These are phyloP conservation scores for Mus pahari DNA, from an alignment of 2,113 vertebrate genomes.

Conservation along the genomic window DNA sequence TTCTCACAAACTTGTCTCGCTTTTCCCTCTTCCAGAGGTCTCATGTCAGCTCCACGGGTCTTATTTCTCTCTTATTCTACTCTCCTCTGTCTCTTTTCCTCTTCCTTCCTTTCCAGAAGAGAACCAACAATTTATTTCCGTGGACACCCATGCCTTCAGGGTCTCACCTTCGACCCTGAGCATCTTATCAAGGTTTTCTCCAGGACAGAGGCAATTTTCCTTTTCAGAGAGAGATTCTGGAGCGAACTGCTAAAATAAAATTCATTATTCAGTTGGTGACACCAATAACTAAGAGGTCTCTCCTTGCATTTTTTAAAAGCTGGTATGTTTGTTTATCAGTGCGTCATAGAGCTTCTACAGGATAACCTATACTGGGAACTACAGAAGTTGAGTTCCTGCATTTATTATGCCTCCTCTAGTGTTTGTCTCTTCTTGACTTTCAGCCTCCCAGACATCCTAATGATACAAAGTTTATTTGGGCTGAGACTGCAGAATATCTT, in stretches of 20 bases:
- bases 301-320: constrained; percentile 14
- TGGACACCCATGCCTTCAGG: background rate
- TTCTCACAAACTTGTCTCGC: background rate
- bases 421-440: constrained; percentile 25
- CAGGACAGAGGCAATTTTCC: constrained; percentile 65
- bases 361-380: background rate
- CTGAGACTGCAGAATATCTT: background rate
- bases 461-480: background rate
- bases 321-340: constrained; percentile 13
- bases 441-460: background rate
- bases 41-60: background rate
- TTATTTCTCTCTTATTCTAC: background rate
- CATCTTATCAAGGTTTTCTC: constrained; percentile 60
- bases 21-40: background rate
- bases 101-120: background rate
- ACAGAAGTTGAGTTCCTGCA: background rate
- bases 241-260: constrained; percentile 61
- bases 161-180: constrained; percentile 56
- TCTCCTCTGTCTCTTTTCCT: background rate
- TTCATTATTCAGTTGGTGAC: constrained; percentile 75
- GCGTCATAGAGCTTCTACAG: background rate
- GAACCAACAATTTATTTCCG: constrained; percentile 30
- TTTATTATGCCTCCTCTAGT: background rate
- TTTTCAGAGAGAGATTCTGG: constrained; percentile 30
- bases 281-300: constrained; percentile 63